Percentiles rank a stretch among this genome's conserved stretches.
phyloP scores from a whole-genome alignment of 1,140 invertebrate genomes.

The Diploscapter pachys region DNA sequence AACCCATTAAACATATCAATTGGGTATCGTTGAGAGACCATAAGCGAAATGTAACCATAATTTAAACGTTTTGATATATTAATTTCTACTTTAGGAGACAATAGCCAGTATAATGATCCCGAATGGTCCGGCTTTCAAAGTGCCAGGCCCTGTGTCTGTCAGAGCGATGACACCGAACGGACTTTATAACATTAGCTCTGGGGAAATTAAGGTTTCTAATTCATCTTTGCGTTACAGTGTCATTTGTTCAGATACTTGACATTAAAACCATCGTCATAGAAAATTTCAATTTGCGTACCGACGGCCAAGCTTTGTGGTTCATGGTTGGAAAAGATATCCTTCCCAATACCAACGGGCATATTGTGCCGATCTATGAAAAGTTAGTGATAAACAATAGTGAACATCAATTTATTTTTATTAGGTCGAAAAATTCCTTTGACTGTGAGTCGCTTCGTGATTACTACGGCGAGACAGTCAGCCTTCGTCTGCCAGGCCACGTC shows the following conservation, averaged over 20 bases:
- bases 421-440: conserved; percentile 40
- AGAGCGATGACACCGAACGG: conserved; percentile 44
- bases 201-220: conserved; percentile 42
- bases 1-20: conserved; percentile 42
- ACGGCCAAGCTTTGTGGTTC: conserved; percentile 50
- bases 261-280: conserved; percentile 54
- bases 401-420: conserved; percentile 11
- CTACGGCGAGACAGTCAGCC: conserved; percentile 48
- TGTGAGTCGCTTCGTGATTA: conserved; percentile 54
- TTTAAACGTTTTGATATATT: neutral
- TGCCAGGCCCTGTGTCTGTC: conserved; percentile 44
- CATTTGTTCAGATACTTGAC: conserved; percentile 46
- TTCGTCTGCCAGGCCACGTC: conserved; percentile 46
- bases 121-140: conserved; percentile 46
- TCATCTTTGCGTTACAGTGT: neutral
- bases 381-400: conserved; percentile 12
- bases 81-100: conserved; percentile 25
- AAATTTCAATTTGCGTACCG: conserved; percentile 42
- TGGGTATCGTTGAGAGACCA: conserved; percentile 55
- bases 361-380: conserved; percentile 53
- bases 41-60: conserved; percentile 34
- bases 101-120: conserved; percentile 39
- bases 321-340: conserved; percentile 57
- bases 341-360: conserved; percentile 50
- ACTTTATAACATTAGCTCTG: conserved; percentile 42